Base-by-base conservation (phyloP, 2,797 vertebrate genomes). In the Denticeps clupeoides region DNA sequence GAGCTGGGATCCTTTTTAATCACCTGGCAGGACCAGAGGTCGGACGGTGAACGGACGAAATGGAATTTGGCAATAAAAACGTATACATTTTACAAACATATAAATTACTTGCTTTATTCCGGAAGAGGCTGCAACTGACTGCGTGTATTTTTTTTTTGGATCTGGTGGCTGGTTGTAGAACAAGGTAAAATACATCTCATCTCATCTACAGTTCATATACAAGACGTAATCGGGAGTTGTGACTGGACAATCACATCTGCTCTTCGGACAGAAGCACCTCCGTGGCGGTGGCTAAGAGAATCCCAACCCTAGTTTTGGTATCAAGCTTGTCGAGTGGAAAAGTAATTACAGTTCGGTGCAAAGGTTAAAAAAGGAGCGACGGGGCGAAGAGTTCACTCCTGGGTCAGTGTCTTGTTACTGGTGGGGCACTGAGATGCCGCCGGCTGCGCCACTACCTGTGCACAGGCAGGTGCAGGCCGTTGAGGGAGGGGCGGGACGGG, bases 391-490 rank as follows among this genome's bases (percentile, higher is more conserved):
- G 44, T 64, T 59, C 64, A 61, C 56, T 61, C 60, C 44, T 33
- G 40, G 31, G 37, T 56, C 31, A 51, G 74, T 55, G 37, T 66
- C 71, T 60, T 55, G 59, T 48, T 15, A 60, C 59, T 62, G 51
- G 43, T 5, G 33, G 4, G 8, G 5, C 24, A 32, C 13, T 16
- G 37, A 15, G 43, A 40, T 22, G 55, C 1, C 58, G 76, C 76
- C 69, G 53, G 60, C 31, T 73, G 77, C 73, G 67, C 77, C 86
- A 90, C 93, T 98, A 97, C 89, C 94, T 97, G 86, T 91, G 81
- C 68, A 72, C 70, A 9, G 89, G 82, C 75, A 94, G 82, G 81
- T 96, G 92, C 74, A 97, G 82, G 62, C 92, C 92, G 47, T 97
- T 97, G 72, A 94, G 80, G 24, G 88, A 78, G 60, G 83, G 75